These are phyloP conservation scores for Tangara arthus DNA, from an alignment of 2,797 vertebrate species.

Conservation along the genomic window DNA sequence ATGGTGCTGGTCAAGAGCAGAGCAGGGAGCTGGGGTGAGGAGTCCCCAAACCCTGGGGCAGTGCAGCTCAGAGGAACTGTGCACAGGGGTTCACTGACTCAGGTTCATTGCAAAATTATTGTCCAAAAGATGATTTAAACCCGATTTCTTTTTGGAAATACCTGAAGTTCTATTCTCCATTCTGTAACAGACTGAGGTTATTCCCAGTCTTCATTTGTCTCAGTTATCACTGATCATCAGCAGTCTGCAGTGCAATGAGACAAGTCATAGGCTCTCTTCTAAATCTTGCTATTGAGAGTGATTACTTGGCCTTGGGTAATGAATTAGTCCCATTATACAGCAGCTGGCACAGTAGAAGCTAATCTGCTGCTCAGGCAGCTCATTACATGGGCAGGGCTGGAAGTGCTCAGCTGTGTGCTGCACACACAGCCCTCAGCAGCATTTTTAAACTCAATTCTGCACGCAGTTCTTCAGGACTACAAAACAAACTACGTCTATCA, in stretches of 20 bases:
- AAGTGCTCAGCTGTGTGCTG: neutral
- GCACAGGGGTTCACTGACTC: neutral
- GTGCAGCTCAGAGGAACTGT: neutral
- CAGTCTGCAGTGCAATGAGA: neutral
- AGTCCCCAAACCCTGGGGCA: neutral
- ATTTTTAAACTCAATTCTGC: neutral
- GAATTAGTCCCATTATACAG: constrained; percentile 62
- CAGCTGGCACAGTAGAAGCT: constrained; percentile 54
- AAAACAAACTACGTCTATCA: neutral
- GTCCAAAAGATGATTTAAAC: neutral
- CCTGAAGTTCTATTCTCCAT: neutral
- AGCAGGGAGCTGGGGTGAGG: neutral
- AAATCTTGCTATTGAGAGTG: constrained; percentile 55
- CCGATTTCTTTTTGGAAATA: neutral
- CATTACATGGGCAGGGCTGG: constrained; percentile 25
- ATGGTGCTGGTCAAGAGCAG: neutral
- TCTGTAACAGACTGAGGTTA: neutral
- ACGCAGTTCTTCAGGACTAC: neutral
- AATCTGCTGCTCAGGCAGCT: constrained; percentile 54
- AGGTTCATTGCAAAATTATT: neutral
- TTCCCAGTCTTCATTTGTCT: neutral
- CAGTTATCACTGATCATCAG: neutral
- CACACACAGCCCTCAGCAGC: constrained; percentile 10
- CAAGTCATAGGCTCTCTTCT: neutral
- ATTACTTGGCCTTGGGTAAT: constrained; percentile 56